Base-by-base conservation (phyloP, 2,113 vertebrate species). In the Tamias sibiricus region DNA sequence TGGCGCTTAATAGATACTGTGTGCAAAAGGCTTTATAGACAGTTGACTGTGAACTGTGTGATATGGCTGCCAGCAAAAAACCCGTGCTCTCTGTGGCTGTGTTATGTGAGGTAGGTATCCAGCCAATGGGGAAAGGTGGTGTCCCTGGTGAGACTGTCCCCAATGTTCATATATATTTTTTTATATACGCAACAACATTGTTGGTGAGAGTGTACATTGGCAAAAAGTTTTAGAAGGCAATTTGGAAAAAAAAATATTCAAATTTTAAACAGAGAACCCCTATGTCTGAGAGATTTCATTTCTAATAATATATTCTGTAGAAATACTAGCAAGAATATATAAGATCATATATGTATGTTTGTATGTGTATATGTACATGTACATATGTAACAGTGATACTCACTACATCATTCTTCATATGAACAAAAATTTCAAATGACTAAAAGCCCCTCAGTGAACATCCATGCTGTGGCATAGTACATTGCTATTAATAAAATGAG, bases 261-360 rank as follows among this genome's bases (percentile, higher is more conserved):
- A 30, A 96, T 71, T 85, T 20, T 95, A 0, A 81, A 87, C 24
- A 71, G 52, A 80, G 20, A 57, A 20, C 20, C 42, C 37, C 26
- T 90, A 47, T 90, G 13, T 94, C 28, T 74, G 19, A 66, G 66
- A 90, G 19, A 68, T 66, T 86, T 54, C 40, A 72, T 76, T 68
- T 84, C 59, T 20, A 90, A 75, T 81, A 81, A 64, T 35, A 66
- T 71, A 90, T 90, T 83, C 28, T 96, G 0, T 97, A 93, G 74
- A 95, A 93, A 82, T 93, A 14, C 35, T 77, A 97, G 42, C 82
- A 88, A 79, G 52, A 82, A 89, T 87, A 28, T 79, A 0, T 94
- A 37, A 83, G 35, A 59, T 49, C 71, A 20, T 77, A n/a, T 57
- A 47, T 54, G 69, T 47, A 52, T 68, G 54, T 22, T 57, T 57